Percentiles rank a stretch among this genome's conserved stretches.
Conservation (phyloP, 1,140 invertebrate genomes). For the Formica exsecta region DNA sequence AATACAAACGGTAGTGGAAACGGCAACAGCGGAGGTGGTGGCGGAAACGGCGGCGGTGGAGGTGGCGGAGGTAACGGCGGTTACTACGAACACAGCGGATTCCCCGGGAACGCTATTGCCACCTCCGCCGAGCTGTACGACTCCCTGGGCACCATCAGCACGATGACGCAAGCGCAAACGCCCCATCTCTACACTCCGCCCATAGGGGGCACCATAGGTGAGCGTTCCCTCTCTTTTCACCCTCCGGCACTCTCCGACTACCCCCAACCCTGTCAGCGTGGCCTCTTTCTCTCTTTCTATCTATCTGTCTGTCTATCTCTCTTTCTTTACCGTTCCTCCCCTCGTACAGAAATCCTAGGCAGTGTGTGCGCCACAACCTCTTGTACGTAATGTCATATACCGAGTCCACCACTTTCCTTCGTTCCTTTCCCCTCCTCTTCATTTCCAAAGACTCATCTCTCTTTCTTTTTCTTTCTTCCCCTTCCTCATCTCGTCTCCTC, state of each 20-base stretch:
- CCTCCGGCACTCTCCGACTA: slow-evolving; percentile 49
- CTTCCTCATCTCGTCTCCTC: slow-evolving; percentile 65
- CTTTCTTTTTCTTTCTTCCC: slow-evolving; percentile 32
- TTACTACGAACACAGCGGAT: slow-evolving; percentile 90
- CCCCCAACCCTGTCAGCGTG: slow-evolving; percentile 25
- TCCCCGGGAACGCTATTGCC: slow-evolving; percentile 87
- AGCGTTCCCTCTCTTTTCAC: slow-evolving; percentile 80
- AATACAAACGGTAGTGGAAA: slow-evolving; percentile 81
- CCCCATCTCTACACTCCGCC: slow-evolving; percentile 92
- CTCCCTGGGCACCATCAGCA: slow-evolving; percentile 89
- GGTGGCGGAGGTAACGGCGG: slow-evolving; percentile 80
- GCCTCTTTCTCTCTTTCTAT: slow-evolving; percentile 29
- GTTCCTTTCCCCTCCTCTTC: slow-evolving; percentile 18
- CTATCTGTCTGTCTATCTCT: slow-evolving; percentile 28
- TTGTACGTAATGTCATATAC: slow-evolving; percentile 72
- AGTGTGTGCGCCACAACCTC: slow-evolving; percentile 72
- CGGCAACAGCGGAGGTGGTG: slow-evolving; percentile 84
- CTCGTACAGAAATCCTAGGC: slow-evolving; percentile 71
- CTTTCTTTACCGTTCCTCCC: slow-evolving; percentile 42
- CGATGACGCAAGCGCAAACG: slow-evolving; percentile 91
- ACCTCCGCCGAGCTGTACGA: slow-evolving; percentile 91
- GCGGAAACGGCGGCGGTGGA: slow-evolving; percentile 76
- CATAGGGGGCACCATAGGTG: slow-evolving; percentile 91
- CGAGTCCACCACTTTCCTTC: slow-evolving; percentile 62
- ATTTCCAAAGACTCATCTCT: slow-evolving; percentile 22